These are phyloP conservation scores for Engystomops pustulosus DNA, from an alignment of 2,113 vertebrate genomes.

Conservation along the genomic window DNA sequence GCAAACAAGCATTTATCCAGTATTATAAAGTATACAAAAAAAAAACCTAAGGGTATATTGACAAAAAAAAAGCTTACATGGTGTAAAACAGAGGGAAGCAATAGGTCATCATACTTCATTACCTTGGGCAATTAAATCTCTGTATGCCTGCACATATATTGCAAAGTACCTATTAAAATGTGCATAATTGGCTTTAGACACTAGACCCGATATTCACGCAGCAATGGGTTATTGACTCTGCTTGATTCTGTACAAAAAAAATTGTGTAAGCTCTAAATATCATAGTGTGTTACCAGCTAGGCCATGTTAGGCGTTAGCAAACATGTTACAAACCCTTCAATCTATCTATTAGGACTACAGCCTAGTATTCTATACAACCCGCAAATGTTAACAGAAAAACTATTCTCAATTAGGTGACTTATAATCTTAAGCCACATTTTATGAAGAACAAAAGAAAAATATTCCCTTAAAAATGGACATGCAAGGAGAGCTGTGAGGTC, in stretches of 20 bases:
- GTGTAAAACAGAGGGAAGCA: not conserved
- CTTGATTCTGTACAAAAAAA: not conserved
- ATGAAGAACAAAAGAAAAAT: no score
- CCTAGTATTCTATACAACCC: no score
- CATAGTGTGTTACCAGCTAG: not conserved
- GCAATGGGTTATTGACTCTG: conserved; percentile 43
- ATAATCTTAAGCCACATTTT: no score
- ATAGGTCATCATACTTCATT: conserved; percentile 51
- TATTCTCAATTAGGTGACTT: no score
- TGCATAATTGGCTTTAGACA: not conserved
- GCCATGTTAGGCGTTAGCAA: no score
- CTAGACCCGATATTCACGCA: conserved; percentile 1
- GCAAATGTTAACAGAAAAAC: no score
- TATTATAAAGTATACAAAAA: not conserved
- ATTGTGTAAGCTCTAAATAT: not conserved
- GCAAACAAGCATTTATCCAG: conserved; percentile 38
- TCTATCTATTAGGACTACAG: no score
- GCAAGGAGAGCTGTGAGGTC: no score
- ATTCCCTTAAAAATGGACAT: no score
- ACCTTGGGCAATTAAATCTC: conserved; percentile 28
- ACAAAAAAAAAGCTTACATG: conserved; percentile 22
- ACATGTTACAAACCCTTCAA: no score
- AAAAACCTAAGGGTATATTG: no score
- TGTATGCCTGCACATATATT: not conserved
- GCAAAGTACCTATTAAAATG: conserved; percentile 25